Percentiles rank a stretch among this genome's conserved stretches.
Conservation (phyloP, 2,888 invertebrate species). For the Drosophila demipolita region DNA sequence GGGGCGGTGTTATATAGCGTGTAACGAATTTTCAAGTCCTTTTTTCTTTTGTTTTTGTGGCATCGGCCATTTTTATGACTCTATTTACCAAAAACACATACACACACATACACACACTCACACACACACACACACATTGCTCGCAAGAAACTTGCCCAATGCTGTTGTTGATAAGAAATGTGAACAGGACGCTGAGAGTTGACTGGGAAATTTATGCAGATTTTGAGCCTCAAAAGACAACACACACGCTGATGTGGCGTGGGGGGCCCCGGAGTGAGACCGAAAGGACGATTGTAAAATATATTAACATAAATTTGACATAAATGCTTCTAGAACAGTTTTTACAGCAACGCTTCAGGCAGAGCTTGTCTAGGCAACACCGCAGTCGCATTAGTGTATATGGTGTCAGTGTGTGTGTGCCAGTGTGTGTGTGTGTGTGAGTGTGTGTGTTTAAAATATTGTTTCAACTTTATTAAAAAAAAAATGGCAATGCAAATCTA, state of each 20-base stretch:
- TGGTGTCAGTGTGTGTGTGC: slow-evolving; percentile 23
- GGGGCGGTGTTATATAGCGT: slow-evolving; percentile 55
- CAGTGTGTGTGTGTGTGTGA: slow-evolving; percentile 34
- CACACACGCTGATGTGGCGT: slow-evolving; percentile 49
- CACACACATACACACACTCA: slow-evolving; percentile 23
- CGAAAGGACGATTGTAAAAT: slow-evolving; percentile 70
- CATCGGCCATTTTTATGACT: slow-evolving; percentile 81
- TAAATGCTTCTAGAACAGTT: slow-evolving; percentile 76
- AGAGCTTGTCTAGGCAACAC: slow-evolving; percentile 18
- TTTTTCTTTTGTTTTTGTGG: slow-evolving; percentile 51
- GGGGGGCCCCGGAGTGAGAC: slow-evolving; percentile 24
- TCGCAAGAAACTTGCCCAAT: slow-evolving; percentile 44
- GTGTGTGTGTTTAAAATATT: slow-evolving; percentile 73
- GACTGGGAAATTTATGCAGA: slow-evolving; percentile 71
- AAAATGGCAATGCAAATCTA: slow-evolving; percentile 64
- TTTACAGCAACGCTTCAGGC: slow-evolving; percentile 26
- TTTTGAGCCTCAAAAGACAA: slow-evolving; percentile 62
- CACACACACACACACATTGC: slow-evolving; percentile 31
- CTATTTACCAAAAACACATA: slow-evolving; percentile 65
- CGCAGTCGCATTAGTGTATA: slow-evolving; percentile 6
- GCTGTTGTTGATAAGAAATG: slow-evolving; percentile 61
- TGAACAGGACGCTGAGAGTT: slow-evolving; percentile 19
- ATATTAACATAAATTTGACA: slow-evolving; percentile 83
- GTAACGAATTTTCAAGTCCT: slow-evolving; percentile 69
- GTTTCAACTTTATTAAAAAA: slow-evolving; percentile 82